Conservation (phyloP, 2,888 invertebrate genomes). For the Acanthosepion esculentum region DNA sequence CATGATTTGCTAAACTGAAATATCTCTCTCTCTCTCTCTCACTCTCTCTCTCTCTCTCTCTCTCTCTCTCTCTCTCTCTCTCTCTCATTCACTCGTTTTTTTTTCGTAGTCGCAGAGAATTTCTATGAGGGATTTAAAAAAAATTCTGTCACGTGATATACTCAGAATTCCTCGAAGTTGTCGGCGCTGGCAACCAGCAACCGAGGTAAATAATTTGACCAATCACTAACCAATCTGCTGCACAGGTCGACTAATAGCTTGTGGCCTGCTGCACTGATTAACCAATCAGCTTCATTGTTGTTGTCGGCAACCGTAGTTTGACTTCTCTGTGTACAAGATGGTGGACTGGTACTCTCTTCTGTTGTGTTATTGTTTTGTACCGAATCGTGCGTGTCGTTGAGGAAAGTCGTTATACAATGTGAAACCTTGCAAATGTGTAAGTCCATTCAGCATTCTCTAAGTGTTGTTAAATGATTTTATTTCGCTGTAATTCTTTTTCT, state of each 20-base stretch:
- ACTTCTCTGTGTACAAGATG: neutral
- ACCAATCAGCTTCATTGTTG: slow-evolving; percentile 45
- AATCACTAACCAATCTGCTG: neutral
- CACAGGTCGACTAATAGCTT: neutral
- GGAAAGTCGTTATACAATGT: neutral
- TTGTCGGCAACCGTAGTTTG: slow-evolving; percentile 44
- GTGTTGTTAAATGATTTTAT: neutral
- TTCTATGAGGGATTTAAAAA: no score
- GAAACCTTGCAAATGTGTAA: neutral
- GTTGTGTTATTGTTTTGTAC: neutral
- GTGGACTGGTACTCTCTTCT: neutral
- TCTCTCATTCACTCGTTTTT: no score
- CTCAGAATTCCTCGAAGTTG: no score
- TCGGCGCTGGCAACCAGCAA: no score
- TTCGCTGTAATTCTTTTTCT: neutral
- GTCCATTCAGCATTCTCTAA: neutral
- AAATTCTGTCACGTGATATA: no score
- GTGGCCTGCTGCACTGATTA: neutral
- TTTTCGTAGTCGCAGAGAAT: no score
- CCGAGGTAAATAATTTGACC: neutral
- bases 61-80: no score
- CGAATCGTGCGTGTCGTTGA: neutral
- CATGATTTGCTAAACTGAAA: no score
- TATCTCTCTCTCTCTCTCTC: no score
- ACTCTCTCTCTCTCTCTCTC: no score